Evolutionary conservation across 2,797 vertebrate genomes (phyloP).

Genomic region (Oryzias sinensis): DNA sequence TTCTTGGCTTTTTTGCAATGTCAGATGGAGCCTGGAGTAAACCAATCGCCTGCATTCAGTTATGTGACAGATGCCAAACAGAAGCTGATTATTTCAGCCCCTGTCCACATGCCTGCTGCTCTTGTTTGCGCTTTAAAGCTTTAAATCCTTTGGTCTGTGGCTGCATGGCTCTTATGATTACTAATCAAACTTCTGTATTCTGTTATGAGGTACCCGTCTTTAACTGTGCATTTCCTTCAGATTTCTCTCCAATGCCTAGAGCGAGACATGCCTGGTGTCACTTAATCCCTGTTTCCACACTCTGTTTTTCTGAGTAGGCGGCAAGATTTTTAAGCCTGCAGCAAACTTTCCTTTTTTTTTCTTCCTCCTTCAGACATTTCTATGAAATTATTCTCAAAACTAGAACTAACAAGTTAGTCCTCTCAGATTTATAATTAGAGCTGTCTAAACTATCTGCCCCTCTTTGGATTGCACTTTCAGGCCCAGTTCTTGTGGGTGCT

Average conservation of each 20-base stretch:
- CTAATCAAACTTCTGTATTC: slow-evolving; percentile 22
- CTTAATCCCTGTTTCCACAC: slow-evolving; percentile 14
- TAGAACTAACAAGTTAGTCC: neutral
- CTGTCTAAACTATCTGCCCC: neutral
- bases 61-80: slow-evolving; percentile 35
- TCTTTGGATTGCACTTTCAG: slow-evolving; percentile 75
- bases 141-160: slow-evolving; percentile 9
- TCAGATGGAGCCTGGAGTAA: slow-evolving; percentile 41
- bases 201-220: slow-evolving; percentile 8
- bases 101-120: slow-evolving; percentile 3
- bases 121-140: slow-evolving; percentile 5
- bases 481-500: slow-evolving; percentile 91
- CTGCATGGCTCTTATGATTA: slow-evolving; percentile 1
- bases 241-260: slow-evolving; percentile 27
- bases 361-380: neutral
- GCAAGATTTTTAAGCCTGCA: too few relatives aligned
- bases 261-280: slow-evolving; percentile 28
- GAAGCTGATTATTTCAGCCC: slow-evolving; percentile 7
- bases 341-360: neutral
- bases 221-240: slow-evolving; percentile 12
- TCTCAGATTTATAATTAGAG: slow-evolving; percentile 8
- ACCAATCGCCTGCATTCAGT: slow-evolving; percentile 35
- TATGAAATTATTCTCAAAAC: neutral
- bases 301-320: too few relatives aligned
- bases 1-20: slow-evolving; percentile 39